A percentile compares a stretch with the other conserved stretches of the same genome.
Evolutionary conservation across 2,113 vertebrate genomes (phyloP).

Genomic region (Rostratula benghalensis): DNA sequence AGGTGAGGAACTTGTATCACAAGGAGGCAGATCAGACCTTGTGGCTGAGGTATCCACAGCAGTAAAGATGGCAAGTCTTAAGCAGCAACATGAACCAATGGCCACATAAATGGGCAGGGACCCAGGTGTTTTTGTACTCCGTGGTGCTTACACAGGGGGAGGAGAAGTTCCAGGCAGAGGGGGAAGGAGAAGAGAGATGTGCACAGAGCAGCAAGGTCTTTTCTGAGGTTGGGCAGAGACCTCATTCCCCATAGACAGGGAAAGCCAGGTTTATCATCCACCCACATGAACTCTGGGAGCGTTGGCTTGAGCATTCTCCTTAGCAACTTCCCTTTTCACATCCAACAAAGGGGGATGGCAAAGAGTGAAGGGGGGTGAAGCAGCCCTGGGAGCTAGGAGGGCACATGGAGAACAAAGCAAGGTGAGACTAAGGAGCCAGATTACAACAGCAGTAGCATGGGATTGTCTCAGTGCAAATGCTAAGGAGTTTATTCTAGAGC

Average conservation of each 20-base stretch:
- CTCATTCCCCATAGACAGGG: not conserved
- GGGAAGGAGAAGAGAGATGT: not conserved
- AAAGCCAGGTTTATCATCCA: not conserved
- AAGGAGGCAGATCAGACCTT: not conserved
- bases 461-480: not conserved
- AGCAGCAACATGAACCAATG: not conserved
- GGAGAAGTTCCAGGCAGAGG: not conserved
- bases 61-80: not conserved
- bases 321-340: not conserved
- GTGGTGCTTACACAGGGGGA: rapidly evolving
- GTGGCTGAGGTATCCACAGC: not conserved
- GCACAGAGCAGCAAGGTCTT: not conserved
- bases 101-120: not conserved
- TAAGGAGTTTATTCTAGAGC: not conserved
- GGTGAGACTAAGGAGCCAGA: not conserved
- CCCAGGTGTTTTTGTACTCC: not conserved
- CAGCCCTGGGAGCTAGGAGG: not conserved
- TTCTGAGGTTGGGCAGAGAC: not conserved
- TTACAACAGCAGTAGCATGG: not conserved
- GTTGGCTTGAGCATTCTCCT: rapidly evolving
- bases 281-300: not conserved
- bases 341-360: not conserved
- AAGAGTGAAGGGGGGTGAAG: not conserved
- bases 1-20: not conserved
- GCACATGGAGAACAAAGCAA: not conserved